A percentile compares a stretch with the other conserved stretches of the same genome.
These are phyloP conservation scores for Neogobius melanostomus DNA, from an alignment of 2,113 vertebrate species.

Conservation along the genomic window DNA sequence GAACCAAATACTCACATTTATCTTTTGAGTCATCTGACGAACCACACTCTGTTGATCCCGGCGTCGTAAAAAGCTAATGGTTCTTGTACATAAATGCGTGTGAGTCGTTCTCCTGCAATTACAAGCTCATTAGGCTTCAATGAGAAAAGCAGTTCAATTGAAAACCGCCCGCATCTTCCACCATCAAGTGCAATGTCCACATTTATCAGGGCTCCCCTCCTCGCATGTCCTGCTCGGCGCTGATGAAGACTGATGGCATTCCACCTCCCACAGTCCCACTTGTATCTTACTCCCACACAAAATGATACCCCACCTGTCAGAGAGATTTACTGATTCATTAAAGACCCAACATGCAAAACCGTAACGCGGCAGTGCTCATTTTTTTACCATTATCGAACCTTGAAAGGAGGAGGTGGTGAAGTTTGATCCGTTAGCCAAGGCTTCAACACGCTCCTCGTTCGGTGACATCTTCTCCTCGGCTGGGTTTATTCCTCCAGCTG, in stretches of 20 bases:
- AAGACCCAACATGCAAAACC: not conserved
- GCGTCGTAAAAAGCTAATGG: too few species aligned
- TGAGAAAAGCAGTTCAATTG: not conserved
- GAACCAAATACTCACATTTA: too few species aligned
- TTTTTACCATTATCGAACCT: too few species aligned
- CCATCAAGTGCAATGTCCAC: not conserved
- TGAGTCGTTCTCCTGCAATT: not conserved
- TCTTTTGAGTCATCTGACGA: too few species aligned
- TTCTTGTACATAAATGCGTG: too few species aligned
- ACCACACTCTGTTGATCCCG: too few species aligned
- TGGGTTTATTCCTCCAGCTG: too few species aligned
- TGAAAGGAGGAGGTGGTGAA: too few species aligned
- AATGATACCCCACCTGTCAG: not conserved
- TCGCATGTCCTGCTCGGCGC: not conserved
- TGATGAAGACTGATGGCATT: slow-evolving; percentile 9
- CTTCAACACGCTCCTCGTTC: too few species aligned
- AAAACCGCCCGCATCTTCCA: not conserved
- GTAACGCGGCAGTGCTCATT: too few species aligned
- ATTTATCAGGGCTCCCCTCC: not conserved
- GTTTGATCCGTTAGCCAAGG: too few species aligned
- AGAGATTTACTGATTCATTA: slow-evolving; percentile 4
- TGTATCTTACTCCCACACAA: slow-evolving; percentile 4
- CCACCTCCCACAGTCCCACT: slow-evolving; percentile 9
- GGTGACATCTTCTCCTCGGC: too few species aligned
- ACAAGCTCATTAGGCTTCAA: not conserved